Percentiles rank a stretch among this genome's conserved stretches.
phyloP scores from a whole-genome alignment of 2,113 vertebrate species.

The Pycnonotus jocosus region DNA sequence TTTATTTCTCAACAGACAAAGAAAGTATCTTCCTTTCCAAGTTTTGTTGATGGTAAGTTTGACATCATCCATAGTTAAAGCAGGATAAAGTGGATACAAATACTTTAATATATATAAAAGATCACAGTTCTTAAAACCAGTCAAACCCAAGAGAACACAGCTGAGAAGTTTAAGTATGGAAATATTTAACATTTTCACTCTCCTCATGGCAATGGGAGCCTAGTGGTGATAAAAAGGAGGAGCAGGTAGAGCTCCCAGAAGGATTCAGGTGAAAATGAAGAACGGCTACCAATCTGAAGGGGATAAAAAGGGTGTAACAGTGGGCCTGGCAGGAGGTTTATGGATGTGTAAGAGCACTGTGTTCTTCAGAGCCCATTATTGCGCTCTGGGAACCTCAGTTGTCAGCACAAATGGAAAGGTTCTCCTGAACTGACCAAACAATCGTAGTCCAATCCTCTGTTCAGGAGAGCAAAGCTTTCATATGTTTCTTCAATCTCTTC shows the following conservation, averaged over 20 bases:
- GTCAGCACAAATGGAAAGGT: background rate
- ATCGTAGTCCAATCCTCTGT: background rate
- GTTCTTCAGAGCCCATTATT: background rate
- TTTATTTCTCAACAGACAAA: conserved; percentile 82
- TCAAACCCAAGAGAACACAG: background rate
- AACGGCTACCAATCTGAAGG: background rate
- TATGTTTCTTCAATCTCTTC: background rate
- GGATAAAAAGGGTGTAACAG: background rate
- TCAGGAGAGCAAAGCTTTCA: background rate
- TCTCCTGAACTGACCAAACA: background rate
- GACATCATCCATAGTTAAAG: background rate
- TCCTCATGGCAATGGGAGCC: background rate
- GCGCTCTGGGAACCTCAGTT: background rate
- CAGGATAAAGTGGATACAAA: background rate
- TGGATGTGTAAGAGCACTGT: background rate
- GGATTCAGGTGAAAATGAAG: background rate
- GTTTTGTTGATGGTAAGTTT: conserved; percentile 96
- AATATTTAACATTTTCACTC: background rate
- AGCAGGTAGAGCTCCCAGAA: background rate
- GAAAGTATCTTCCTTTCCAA: conserved; percentile 92
- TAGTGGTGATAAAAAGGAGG: background rate
- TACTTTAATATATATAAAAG: background rate
- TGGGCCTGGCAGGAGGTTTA: background rate
- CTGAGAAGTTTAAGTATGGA: background rate
- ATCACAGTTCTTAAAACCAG: background rate